These are phyloP conservation scores for Notothenia coriiceps DNA, from an alignment of 2,113 vertebrate genomes.

Conservation along the genomic window DNA sequence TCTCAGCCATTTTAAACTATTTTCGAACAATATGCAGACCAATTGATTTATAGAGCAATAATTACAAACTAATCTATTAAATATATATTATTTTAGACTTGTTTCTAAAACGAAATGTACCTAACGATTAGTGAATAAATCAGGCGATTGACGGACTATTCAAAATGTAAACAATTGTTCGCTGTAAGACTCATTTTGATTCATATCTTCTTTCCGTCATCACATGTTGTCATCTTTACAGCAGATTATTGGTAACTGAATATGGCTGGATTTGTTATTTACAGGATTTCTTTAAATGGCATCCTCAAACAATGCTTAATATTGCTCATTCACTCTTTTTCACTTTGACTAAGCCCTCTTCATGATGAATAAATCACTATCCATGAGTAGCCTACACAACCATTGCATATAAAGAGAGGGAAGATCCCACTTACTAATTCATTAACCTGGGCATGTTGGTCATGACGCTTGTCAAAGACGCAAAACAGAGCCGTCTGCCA, in stretches of 20 bases:
- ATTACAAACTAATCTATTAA: not conserved
- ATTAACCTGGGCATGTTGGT: conserved; percentile 38
- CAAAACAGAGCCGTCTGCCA: conserved; percentile 40
- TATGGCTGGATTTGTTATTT: not conserved
- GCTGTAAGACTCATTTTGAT: not conserved
- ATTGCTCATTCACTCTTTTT: not conserved
- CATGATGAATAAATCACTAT: conserved; percentile 1
- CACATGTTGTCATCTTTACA: not conserved
- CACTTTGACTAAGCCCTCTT: not conserved
- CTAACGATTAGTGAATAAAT: too few species aligned
- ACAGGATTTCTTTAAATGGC: not conserved
- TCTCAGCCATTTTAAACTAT: not conserved
- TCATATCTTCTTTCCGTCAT: not conserved
- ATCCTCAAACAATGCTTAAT: not conserved
- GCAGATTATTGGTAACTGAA: not conserved
- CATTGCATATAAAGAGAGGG: not conserved
- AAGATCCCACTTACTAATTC: conserved; percentile 19
- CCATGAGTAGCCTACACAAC: not conserved
- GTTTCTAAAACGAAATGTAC: too few species aligned
- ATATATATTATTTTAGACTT: not conserved
- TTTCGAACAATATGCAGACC: not conserved
- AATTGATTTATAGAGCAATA: not conserved
- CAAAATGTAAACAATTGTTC: not conserved
- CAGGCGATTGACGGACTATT: not conserved
- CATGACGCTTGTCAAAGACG: conserved; percentile 35